Evolutionary conservation across 1,140 invertebrate species (phyloP).

Genomic region (Heliothis virescens): DNA sequence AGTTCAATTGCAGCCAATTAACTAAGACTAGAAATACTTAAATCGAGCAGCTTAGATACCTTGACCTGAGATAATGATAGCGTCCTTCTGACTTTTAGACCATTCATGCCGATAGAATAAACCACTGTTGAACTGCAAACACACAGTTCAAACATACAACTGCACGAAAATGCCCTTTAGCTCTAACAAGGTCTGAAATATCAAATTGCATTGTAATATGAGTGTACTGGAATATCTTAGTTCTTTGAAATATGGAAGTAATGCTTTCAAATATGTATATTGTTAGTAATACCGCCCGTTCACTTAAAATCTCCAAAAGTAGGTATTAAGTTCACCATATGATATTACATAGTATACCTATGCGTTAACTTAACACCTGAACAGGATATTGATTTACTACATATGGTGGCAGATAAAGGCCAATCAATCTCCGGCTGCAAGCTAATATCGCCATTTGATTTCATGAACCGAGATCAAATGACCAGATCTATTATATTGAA

Average conservation of each 20-base stretch:
- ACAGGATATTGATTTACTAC: conserved; percentile 33
- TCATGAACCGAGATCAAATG: conserved; percentile 26
- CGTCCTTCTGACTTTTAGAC: conserved; percentile 38
- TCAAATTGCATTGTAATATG: neutral
- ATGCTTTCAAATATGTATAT: too few relatives aligned
- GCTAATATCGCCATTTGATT: neutral
- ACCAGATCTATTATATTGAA: conserved; percentile 27
- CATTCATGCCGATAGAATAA: conserved; percentile 26
- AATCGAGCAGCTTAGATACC: conserved; percentile 1
- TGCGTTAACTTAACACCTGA: conserved; percentile 9
- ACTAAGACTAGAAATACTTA: conserved; percentile 10
- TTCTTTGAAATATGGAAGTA: too few relatives aligned
- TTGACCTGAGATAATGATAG: conserved; percentile 39
- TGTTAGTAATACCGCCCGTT: too few relatives aligned
- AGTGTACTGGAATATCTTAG: neutral
- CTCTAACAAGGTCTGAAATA: neutral
- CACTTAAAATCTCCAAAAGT: neutral
- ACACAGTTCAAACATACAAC: neutral
- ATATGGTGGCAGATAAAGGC: neutral
- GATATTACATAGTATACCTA: neutral
- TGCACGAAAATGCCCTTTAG: conserved; percentile 44
- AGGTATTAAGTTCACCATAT: conserved; percentile 16
- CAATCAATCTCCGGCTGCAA: conserved; percentile 14
- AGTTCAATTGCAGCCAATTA: neutral
- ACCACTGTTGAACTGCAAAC: neutral